A percentile compares a stretch with the other conserved stretches of the same genome.
phyloP scores from a whole-genome alignment of 2,888 invertebrate genomes.

The Antheraea assamensis region DNA sequence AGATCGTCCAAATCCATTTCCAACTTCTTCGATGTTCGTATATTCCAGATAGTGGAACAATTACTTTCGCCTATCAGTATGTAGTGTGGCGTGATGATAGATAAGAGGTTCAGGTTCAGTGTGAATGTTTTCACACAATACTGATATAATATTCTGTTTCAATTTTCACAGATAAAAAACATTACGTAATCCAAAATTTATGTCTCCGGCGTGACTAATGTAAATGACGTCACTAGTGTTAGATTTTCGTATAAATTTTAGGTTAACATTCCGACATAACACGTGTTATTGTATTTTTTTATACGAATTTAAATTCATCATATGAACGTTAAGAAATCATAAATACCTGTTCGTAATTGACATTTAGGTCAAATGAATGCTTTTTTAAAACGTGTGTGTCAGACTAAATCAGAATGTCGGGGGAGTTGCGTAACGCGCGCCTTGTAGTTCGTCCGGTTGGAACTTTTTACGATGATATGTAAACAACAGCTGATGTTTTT shows the following conservation, averaged over 20 bases:
- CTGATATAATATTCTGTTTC: slow-evolving; percentile 6
- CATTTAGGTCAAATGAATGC: not conserved
- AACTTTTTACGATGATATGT: slow-evolving; percentile 26
- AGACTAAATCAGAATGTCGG: not conserved
- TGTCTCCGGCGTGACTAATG: not conserved
- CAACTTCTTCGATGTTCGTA: not conserved
- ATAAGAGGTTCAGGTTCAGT: slow-evolving; percentile 11
- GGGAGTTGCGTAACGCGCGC: slow-evolving; percentile 13
- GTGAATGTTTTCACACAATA: not conserved
- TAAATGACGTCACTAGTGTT: not conserved
- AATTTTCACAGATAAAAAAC: slow-evolving; percentile 10
- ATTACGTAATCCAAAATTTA: slow-evolving; percentile 5
- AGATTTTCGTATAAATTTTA: not conserved
- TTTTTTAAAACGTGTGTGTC: not conserved
- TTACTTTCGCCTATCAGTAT: slow-evolving; percentile 4
- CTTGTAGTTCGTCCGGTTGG: slow-evolving; percentile 19
- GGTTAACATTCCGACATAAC: not conserved
- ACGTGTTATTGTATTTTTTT: not conserved
- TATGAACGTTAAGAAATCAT: not conserved
- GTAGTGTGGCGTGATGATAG: not conserved
- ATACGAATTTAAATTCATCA: not conserved
- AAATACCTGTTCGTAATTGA: not conserved
- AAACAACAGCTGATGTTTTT: slow-evolving; percentile 36
- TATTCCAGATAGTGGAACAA: not conserved
- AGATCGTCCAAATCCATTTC: not conserved